phyloP scores from a whole-genome alignment of 2,888 invertebrate species.

The Teleiodes luculella region DNA sequence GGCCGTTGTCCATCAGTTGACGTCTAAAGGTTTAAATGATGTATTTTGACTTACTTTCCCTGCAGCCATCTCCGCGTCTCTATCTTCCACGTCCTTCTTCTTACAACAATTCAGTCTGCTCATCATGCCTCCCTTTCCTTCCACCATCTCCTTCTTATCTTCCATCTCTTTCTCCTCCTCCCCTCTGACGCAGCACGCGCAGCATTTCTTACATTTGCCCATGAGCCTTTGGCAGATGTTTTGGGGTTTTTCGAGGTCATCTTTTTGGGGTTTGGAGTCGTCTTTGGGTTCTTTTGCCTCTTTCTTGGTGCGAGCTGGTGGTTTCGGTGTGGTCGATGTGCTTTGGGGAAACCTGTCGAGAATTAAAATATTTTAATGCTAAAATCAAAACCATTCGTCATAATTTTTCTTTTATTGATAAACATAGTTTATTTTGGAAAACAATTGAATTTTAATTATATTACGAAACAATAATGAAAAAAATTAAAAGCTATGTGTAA shows the following conservation, averaged over 20 bases:
- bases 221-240: constrained; percentile 61
- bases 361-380: no score
- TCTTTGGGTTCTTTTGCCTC: constrained; percentile 31
- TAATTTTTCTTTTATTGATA: no score
- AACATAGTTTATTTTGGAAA: no score
- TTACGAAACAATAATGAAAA: no score
- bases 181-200: constrained; percentile 66
- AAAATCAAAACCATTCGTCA: no score
- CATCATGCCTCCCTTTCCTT: constrained; percentile 46
- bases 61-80: constrained; percentile 57
- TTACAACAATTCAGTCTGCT: constrained; percentile 59
- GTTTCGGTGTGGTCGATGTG: constrained; percentile 68
- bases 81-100: constrained; percentile 58
- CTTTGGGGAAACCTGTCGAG: constrained; percentile 65
- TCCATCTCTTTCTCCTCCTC: constrained; percentile 37
- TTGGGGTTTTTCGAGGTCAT: constrained; percentile 30
- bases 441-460: no score
- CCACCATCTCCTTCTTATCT: constrained; percentile 24
- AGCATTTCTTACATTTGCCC: constrained; percentile 69
- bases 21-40: no score
- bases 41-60: constrained; percentile 57
- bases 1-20: no score
- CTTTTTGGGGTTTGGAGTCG: constrained; percentile 26
- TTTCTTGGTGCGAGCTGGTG: constrained; percentile 55
- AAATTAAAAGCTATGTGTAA: no score